Percentiles rank a stretch among this genome's conserved stretches.
phyloP scores from a whole-genome alignment of 2,888 invertebrate species.

The Scaeva pyrastri region DNA sequence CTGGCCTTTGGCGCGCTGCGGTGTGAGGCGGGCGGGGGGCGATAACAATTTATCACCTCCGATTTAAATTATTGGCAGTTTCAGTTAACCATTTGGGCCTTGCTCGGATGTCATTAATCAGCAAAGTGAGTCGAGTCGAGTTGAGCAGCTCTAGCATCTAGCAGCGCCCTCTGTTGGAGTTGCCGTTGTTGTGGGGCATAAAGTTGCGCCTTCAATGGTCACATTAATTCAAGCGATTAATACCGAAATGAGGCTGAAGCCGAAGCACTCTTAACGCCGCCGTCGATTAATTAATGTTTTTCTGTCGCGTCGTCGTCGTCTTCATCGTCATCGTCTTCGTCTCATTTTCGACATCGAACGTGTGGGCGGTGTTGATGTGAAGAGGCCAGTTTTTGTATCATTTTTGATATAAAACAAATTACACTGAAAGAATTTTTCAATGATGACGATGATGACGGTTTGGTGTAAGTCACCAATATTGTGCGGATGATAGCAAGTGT shows the following conservation, averaged over 20 bases:
- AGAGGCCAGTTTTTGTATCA: constrained; percentile 25
- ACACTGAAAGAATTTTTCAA: constrained; percentile 25
- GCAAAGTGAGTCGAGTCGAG: neutral
- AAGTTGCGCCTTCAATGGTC: constrained; percentile 38
- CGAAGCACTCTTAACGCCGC: constrained; percentile 49
- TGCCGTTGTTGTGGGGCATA: constrained; percentile 1
- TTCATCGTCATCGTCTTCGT: constrained; percentile 9
- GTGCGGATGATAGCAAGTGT: constrained; percentile 22
- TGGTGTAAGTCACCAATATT: constrained; percentile 47
- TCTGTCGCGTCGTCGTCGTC: constrained; percentile 23
- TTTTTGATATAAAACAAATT: neutral
- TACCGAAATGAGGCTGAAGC: constrained; percentile 7
- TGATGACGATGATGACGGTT: neutral
- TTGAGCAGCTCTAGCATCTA: constrained; percentile 19
- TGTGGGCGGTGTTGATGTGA: constrained; percentile 58
- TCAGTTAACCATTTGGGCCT: constrained; percentile 41
- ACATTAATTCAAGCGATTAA: constrained; percentile 66
- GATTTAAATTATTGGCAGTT: constrained; percentile 65
- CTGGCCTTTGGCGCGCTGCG: neutral
- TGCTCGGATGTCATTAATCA: constrained; percentile 60
- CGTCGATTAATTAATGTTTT: constrained; percentile 66
- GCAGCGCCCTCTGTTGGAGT: constrained; percentile 15
- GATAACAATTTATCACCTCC: constrained; percentile 63
- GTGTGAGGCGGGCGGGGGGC: too few species aligned
- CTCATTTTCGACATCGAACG: constrained; percentile 11